Evolutionary conservation across 2,888 invertebrate species (phyloP).

Genomic region (Sarcophaga rosellei): DNA sequence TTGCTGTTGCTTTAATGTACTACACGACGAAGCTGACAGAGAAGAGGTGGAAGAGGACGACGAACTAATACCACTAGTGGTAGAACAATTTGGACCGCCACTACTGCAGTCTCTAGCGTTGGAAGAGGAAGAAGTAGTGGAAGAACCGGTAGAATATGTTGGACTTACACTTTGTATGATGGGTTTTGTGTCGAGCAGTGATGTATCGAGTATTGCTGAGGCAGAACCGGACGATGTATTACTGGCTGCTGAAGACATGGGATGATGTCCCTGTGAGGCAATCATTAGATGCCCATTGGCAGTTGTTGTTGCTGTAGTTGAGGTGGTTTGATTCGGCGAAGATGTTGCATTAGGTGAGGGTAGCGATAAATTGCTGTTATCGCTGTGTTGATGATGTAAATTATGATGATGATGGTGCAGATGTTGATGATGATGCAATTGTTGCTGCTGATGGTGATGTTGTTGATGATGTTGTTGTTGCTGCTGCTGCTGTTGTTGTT

Average conservation of each 20-base stretch:
- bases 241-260: slow-evolving; percentile 76
- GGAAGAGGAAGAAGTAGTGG: slow-evolving; percentile 47
- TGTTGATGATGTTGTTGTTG: slow-evolving; percentile 85
- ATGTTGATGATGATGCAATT: slow-evolving; percentile 73
- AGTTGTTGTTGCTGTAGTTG: slow-evolving; percentile 83
- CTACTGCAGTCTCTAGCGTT: slow-evolving; percentile 43
- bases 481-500: slow-evolving; percentile 81
- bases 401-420: slow-evolving; percentile 76
- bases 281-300: slow-evolving; percentile 81
- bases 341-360: slow-evolving; percentile 72
- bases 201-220: slow-evolving; percentile 82
- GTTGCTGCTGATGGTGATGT: slow-evolving; percentile 77
- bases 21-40: slow-evolving; percentile 65
- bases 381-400: slow-evolving; percentile 81
- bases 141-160: slow-evolving; percentile 71
- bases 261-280: slow-evolving; percentile 72
- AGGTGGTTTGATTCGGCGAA: slow-evolving; percentile 70
- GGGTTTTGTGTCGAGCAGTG: slow-evolving; percentile 84
- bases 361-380: slow-evolving; percentile 68
- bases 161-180: slow-evolving; percentile 92
- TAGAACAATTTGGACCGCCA: slow-evolving; percentile 64
- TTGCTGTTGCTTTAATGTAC: slow-evolving; percentile 60
- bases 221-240: slow-evolving; percentile 84
- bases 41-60: slow-evolving; percentile 69
- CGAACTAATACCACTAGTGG: slow-evolving; percentile 50